Conservation (phyloP, 30 jellyfish, hydroid and myxozoan species). For the Aurelia aurita region DNA sequence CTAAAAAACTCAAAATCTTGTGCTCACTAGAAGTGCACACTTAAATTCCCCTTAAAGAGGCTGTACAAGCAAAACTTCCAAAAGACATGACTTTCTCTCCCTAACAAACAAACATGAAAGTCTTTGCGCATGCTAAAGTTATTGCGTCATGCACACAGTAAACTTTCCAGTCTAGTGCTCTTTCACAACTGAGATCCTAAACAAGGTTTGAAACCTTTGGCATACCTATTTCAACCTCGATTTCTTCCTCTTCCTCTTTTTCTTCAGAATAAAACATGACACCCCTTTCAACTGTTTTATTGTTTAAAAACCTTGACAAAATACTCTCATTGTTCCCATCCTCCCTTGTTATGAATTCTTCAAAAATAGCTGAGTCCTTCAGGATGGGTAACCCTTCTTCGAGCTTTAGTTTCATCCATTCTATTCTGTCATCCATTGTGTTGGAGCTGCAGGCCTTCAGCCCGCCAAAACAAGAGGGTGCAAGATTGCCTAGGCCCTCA, state of each 20-base stretch:
- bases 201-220: too few species aligned
- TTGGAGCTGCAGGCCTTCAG: too few species aligned
- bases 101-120: too few species aligned
- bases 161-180: too few species aligned
- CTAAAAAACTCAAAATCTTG: too few species aligned
- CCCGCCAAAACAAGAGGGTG: neutral
- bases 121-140: too few species aligned
- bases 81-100: too few species aligned
- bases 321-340: conserved; percentile 72
- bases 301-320: conserved; percentile 63
- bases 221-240: conserved; percentile 88
- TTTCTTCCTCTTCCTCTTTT: conserved; percentile 79
- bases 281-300: conserved; percentile 58
- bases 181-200: too few species aligned
- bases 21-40: too few species aligned
- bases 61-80: too few species aligned
- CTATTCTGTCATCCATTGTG: conserved; percentile 87
- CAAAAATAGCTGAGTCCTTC: conserved; percentile 53
- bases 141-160: too few species aligned
- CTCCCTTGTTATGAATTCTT: conserved; percentile 71
- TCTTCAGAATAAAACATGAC: conserved; percentile 65
- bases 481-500: conserved; percentile 1
- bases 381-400: conserved; percentile 51
- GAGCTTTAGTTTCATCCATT: conserved; percentile 78
- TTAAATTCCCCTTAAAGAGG: too few species aligned